Conservation (phyloP, 2,888 invertebrate species). For the Pristionchus arcanus region DNA sequence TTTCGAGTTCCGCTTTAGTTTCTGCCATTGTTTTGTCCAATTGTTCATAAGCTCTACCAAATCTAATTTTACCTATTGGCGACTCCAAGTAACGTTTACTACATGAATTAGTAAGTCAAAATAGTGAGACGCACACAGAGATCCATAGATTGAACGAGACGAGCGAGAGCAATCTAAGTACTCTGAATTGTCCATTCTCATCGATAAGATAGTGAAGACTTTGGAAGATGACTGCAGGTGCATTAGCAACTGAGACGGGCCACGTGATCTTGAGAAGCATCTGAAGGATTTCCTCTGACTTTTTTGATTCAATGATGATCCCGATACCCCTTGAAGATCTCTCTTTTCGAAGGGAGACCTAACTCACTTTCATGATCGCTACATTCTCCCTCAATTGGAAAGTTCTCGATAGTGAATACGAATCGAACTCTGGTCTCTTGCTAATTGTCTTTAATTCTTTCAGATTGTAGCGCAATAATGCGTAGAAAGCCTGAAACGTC, state of each 20-base stretch:
- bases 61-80: no score
- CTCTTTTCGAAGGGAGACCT: no score
- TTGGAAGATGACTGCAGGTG: background rate
- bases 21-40: no score
- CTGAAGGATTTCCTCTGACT: no score
- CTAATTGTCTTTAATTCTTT: background rate
- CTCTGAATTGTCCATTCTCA: background rate
- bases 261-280: constrained; percentile 12
- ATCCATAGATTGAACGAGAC: background rate
- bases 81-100: no score
- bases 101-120: background rate
- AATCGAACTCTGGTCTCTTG: background rate
- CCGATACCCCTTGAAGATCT: no score
- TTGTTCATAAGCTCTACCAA: no score
- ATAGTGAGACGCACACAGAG: background rate
- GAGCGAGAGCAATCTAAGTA: background rate
- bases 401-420: background rate
- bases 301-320: no score
- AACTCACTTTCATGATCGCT: background rate
- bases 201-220: background rate
- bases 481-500: background rate
- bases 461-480: background rate
- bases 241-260: background rate
- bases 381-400: constrained; percentile 36
- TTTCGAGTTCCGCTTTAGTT: background rate